Conservation (phyloP, 2,797 vertebrate species). For the Parambassis ranga region DNA sequence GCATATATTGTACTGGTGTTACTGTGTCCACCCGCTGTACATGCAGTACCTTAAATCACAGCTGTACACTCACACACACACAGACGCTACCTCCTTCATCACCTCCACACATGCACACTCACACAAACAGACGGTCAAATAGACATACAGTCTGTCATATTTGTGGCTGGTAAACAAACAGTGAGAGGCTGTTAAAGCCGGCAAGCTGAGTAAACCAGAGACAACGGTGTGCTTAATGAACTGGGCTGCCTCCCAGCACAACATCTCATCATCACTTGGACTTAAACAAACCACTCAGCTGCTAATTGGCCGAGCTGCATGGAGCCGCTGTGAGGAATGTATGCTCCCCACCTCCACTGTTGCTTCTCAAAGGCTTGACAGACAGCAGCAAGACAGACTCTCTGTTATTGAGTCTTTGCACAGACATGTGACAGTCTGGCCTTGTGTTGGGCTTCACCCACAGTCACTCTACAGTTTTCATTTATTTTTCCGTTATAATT, state of each 20-base stretch:
- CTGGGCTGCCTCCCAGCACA: slow-evolving; percentile 75
- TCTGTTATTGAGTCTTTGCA: slow-evolving; percentile 68
- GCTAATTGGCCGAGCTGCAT: slow-evolving; percentile 77
- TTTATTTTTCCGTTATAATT: slow-evolving; percentile 15
- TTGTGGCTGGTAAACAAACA: slow-evolving; percentile 76
- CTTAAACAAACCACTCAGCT: slow-evolving; percentile 75
- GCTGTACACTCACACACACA: slow-evolving; percentile 30
- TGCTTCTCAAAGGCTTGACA: slow-evolving; percentile 71
- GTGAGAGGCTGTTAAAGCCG: slow-evolving; percentile 72
- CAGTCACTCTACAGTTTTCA: slow-evolving; percentile 11
- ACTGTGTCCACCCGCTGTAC: slow-evolving; percentile 36
- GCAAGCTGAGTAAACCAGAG: slow-evolving; percentile 79
- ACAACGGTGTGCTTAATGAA: slow-evolving; percentile 76
- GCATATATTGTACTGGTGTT: slow-evolving; percentile 39
- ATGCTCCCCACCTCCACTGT: slow-evolving; percentile 66
- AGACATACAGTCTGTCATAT: slow-evolving; percentile 79
- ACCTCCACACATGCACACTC: slow-evolving; percentile 62
- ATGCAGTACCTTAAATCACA: slow-evolving; percentile 35
- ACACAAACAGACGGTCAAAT: slow-evolving; percentile 76
- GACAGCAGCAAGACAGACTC: slow-evolving; percentile 63
- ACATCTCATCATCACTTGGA: slow-evolving; percentile 76
- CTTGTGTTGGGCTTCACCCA: slow-evolving; percentile 34
- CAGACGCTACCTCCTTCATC: slow-evolving; percentile 50
- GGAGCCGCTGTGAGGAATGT: slow-evolving; percentile 76
- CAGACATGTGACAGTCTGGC: slow-evolving; percentile 69